Base-by-base conservation (phyloP, 1,140 invertebrate species). In the Pteromalus puparum region DNA sequence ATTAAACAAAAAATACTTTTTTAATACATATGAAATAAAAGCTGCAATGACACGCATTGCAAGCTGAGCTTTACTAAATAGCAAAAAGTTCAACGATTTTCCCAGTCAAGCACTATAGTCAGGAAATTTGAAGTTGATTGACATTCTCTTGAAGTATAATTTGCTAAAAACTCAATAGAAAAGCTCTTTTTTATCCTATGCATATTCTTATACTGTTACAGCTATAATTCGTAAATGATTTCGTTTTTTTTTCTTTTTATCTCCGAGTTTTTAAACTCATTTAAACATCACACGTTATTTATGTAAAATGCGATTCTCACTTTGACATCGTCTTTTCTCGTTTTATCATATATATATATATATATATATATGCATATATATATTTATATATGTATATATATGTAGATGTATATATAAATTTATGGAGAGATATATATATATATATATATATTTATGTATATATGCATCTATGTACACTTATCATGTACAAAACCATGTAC, bases 391-490 rank as follows among this genome's bases (percentile, higher is more conserved):
- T 77, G 84, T 81, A 48, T 82, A 70, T 73, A 65, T 48, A 85
- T 48, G 24, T 70, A 82, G 48, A 77, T 70, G n/a, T n/a, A 65
- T 78, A 78, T 48, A 75, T 67, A 28, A 38, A 78, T 78, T 21
- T 61, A 65, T 82, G 30, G 7, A 82, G 18, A 72, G 61, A 30
- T 46, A 24, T 87, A 78, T 72, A 84, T 77, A 85, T 81, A 48
- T 82, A 70, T 73, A 65, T 48, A 85, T 48, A 28, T 70, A 82
- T 87, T 73, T 88, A 84, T 84, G 86, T 78, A 86, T 89, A 85
- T 87, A 86, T 85, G 84, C 78, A 87, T 87, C 30, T 89, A 87
- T 83, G 86, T 85, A 86, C 86, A 77, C 34, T 75, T 28, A 68
- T 68, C 83, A 68, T 85, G 84, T 80, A 83, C 81, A 80, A 83